phyloP scores from a whole-genome alignment of 2,797 vertebrate genomes.

The Silurus lanzhouensis region DNA sequence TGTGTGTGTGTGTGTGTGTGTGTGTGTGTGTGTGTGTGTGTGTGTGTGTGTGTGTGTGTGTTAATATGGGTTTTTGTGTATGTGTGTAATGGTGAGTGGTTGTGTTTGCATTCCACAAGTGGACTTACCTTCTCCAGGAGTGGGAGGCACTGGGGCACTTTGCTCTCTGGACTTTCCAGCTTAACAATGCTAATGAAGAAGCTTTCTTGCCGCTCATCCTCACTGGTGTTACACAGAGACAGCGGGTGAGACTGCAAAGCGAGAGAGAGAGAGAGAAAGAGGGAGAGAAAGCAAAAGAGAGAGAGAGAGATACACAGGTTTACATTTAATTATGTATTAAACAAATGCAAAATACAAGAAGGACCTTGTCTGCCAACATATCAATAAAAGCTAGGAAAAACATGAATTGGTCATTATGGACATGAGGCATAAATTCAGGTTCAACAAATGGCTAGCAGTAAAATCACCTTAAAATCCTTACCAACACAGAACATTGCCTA shows the following conservation, averaged over 20 bases:
- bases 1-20: conserved; percentile 5
- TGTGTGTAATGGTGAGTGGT: neutral
- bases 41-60: neutral
- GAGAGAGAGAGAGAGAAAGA: conserved; percentile 26
- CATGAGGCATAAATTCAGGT: neutral
- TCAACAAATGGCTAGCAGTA: neutral
- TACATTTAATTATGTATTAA: neutral
- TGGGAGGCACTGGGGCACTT: conserved; percentile 85
- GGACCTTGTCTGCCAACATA: neutral
- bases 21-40: conserved; percentile 6
- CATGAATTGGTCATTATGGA: neutral
- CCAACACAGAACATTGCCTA: neutral
- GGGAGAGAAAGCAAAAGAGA: neutral
- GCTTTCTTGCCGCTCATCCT: conserved; percentile 88
- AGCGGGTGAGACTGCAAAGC: conserved; percentile 88
- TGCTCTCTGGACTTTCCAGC: conserved; percentile 84
- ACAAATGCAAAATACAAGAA: neutral
- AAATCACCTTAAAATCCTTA: neutral
- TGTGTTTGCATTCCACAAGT: conserved; percentile 10
- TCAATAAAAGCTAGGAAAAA: neutral
- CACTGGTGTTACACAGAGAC: conserved; percentile 96
- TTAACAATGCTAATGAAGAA: conserved; percentile 96
- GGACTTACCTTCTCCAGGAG: conserved; percentile 87
- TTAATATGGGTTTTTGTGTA: too few relatives aligned
- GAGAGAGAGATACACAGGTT: neutral